These are phyloP conservation scores for Rhopalosiphum nymphaeae DNA, from an alignment of 2,888 invertebrate genomes.

Conservation along the genomic window DNA sequence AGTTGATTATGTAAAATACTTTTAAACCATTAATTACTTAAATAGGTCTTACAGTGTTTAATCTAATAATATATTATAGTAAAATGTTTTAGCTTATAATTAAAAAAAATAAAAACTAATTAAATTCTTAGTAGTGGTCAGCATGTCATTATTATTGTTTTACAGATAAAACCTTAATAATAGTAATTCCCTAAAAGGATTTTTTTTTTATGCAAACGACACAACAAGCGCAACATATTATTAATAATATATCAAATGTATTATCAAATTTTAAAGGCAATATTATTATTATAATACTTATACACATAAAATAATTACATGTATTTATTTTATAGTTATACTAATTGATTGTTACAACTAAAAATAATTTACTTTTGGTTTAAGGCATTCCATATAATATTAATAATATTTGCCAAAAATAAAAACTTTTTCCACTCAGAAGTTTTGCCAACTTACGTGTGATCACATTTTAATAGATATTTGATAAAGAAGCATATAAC, in stretches of 20 bases:
- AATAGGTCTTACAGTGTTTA: neutral
- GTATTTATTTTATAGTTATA: neutral
- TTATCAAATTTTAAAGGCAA: neutral
- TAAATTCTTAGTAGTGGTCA: neutral
- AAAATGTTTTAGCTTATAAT: neutral
- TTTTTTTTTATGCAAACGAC: neutral
- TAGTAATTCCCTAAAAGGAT: neutral
- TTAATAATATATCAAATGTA: neutral
- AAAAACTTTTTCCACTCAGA: neutral
- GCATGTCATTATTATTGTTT: neutral
- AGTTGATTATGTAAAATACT: neutral
- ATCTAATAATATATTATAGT: neutral
- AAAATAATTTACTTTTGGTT: neutral
- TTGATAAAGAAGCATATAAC: neutral
- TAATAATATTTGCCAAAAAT: neutral
- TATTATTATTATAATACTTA: neutral
- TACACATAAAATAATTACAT: neutral
- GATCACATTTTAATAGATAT: neutral
- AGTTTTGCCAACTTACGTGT: neutral
- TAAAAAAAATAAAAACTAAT: neutral
- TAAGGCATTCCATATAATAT: neutral
- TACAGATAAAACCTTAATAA: neutral
- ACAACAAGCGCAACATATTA: neutral
- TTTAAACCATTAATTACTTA: neutral
- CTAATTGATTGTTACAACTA: neutral